Base-by-base conservation (phyloP, 2,113 vertebrate genomes). In the Sinocyclocheilus anshuiensis region DNA sequence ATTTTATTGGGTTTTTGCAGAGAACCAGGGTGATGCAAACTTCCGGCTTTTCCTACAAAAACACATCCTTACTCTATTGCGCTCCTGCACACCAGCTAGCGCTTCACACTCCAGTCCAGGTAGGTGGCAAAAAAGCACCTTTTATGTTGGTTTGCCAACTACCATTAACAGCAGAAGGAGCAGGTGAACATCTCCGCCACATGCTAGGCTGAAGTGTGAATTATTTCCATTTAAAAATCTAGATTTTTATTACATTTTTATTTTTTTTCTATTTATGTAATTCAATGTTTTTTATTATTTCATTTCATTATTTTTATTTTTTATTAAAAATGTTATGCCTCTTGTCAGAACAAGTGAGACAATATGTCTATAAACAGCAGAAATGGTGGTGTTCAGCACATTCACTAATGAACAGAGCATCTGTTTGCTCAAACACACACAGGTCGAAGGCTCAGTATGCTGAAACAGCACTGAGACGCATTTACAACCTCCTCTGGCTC, bases 381-480 rank as follows among this genome's bases (percentile, higher is more conserved):
- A 77, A 77, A 39, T 15, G 9, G 42, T 45, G 12, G 45, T 48
- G 11, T 48, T 76, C 48, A 82, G 77, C 42, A 55, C 11, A 63
- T 50, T 67, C 61, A 50, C 76, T 84, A 87, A 89, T 84, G 84
- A 89, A 69, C 84, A 86, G 29, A 88, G 42, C 77, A 84, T 72
- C 85, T 89, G 86, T 42, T 82, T 80, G 6, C 86, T 55, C 42
- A 78, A 67, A 82, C 59, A 82, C 50, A 69, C 12, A 48, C 83
- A 84, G 59, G 59, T 75, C 85, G 78, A 82, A 81, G 83, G 50
- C 75, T 57, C 85, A 50, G 15, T 36, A 69, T 81, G 83, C 83
- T 82, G 79, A 83, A 72, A 83, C 88, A 86, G 74, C 63, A 36
- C 57, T 26, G 26, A 83, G 75, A 83, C 18, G 22, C 77, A 81